A percentile compares a stretch with the other conserved stretches of the same genome.
phyloP scores from a whole-genome alignment of 2,888 invertebrate species.

The Siphlonurus alternatus region DNA sequence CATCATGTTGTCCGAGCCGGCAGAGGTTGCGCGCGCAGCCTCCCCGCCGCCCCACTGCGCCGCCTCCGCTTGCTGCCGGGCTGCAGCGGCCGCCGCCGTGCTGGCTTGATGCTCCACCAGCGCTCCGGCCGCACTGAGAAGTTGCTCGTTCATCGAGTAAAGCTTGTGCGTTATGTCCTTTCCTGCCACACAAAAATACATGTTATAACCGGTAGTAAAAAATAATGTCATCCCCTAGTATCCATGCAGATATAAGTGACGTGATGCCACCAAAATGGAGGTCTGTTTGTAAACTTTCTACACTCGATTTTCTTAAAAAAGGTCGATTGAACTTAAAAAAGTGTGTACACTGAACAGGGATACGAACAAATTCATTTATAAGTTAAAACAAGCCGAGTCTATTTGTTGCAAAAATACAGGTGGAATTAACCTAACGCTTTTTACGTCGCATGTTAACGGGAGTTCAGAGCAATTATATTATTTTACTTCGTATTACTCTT shows the following conservation, averaged over 20 bases:
- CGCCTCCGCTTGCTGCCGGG: constrained; percentile 23
- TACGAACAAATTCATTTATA: too few relatives aligned
- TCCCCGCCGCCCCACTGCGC: constrained; percentile 28
- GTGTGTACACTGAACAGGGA: too few relatives aligned
- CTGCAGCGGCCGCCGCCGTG: constrained; percentile 18
- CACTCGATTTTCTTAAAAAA: neutral
- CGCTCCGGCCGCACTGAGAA: constrained; percentile 20
- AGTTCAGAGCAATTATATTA: too few relatives aligned
- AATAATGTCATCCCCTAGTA: neutral
- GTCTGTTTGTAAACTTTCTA: neutral
- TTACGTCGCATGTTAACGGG: too few relatives aligned
- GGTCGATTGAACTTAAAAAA: neutral
- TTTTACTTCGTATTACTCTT: too few relatives aligned
- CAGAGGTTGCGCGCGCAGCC: constrained; percentile 11
- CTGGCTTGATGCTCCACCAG: constrained; percentile 6
- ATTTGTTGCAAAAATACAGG: too few relatives aligned
- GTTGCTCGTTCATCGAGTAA: constrained; percentile 62
- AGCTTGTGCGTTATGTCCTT: constrained; percentile 74
- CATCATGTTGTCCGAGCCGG: constrained; percentile 25
- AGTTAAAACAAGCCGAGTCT: too few relatives aligned
- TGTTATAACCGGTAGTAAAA: neutral
- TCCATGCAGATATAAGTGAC: neutral
- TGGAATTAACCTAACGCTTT: too few relatives aligned
- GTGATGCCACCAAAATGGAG: neutral
- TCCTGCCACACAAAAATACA: constrained; percentile 26